Percentiles rank a stretch among this genome's conserved stretches.
Conservation (phyloP, 1,140 invertebrate species). For the Anastrepha obliqua region DNA sequence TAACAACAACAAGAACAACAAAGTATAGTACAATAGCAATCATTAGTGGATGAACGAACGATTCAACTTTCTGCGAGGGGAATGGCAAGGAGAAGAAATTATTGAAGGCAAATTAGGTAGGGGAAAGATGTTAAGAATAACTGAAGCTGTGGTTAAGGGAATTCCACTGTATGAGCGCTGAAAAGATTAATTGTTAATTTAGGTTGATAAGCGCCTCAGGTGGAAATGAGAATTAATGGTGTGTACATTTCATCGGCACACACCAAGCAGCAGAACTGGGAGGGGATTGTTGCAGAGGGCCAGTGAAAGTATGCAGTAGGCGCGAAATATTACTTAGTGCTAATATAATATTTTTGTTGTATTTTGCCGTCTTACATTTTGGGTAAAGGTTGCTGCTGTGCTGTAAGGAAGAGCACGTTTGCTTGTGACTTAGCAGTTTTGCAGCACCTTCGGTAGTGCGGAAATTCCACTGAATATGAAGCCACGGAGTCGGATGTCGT, state of each 20-base stretch:
- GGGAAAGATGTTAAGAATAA: background rate
- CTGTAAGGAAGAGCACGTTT: no score
- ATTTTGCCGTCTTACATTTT: background rate
- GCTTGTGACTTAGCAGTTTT: no score
- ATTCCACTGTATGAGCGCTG: background rate
- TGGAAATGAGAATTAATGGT: constrained; percentile 57
- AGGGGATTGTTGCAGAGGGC: background rate
- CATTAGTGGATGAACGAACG: constrained; percentile 14
- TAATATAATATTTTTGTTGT: background rate
- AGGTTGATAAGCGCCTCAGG: constrained; percentile 56
- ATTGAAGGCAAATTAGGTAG: constrained; percentile 40
- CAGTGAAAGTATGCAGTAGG: background rate
- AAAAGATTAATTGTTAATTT: constrained; percentile 57
- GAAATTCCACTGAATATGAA: no score
- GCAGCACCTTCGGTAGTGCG: background rate
- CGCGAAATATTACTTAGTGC: background rate
- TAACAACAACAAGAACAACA: background rate
- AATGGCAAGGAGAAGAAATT: background rate
- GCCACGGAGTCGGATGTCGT: no score
- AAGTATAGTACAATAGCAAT: constrained; percentile 4
- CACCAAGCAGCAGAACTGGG: background rate
- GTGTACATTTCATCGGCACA: constrained; percentile 26
- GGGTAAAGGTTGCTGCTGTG: no score
- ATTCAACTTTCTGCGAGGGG: background rate
- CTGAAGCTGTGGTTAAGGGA: constrained; percentile 22